Base-by-base conservation (phyloP, 2,113 vertebrate genomes). In the Gavialis gangeticus region DNA sequence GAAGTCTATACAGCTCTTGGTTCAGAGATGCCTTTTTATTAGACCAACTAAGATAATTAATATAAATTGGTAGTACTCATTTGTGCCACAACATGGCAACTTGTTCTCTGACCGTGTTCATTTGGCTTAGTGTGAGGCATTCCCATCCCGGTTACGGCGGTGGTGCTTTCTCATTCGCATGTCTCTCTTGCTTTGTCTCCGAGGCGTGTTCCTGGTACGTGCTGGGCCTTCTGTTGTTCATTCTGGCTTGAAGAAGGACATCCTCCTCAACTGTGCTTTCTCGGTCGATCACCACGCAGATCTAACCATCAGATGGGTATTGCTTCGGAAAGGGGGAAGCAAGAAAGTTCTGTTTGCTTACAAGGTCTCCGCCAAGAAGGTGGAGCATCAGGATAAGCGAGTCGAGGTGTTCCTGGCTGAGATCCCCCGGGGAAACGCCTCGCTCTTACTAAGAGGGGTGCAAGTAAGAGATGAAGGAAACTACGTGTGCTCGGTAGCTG, bases 211-310 rank as follows among this genome's bases (percentile, higher is more conserved):
- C 96, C 84, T 96, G 17, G 84, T 98, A 2, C 94, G 96, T 90
- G 98, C 98, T 5, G 78, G 81, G 12, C 79, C 98, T 17, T 96
- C 98, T 4, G 27, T 25, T 2, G 73, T 98, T 86, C 96, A 89
- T 30, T 89, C 93, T 17, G 85, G 85, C 15, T 95, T 98, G 17
- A 25, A 90, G 30, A 90, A 84, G 24, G 89, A 97, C 6, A 96
- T 92, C 25, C 94, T 94, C 11, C 96, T 98, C 77, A 94, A 97
- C 91, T 98, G 98, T 67, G 96, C 97, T 94, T 98, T 98, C 80
- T 79, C 89, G 6, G 18, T 98, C 3, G 98, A 98, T 81, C 98
- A 97, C 92, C 87, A 6, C 4, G 85, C 97, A 1, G 88, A 95
- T 10, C 3, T 96, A 37, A 91, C 77, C 0, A 73, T 97, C 66